Conservation (phyloP, 2,888 invertebrate genomes). For the Scaptomyza cyrtandrae region DNA sequence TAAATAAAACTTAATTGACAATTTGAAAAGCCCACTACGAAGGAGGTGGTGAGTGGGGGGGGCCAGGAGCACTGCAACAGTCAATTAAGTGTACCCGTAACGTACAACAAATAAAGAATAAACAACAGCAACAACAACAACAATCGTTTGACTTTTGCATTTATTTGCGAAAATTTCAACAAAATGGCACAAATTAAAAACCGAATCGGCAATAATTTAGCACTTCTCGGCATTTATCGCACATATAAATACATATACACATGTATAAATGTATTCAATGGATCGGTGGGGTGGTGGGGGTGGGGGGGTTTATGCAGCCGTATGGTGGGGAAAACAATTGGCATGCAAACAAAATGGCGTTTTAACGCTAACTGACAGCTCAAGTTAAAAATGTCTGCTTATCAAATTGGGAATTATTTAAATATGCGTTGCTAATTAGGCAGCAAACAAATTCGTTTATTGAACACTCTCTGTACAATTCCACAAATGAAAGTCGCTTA, state of each 20-base stretch:
- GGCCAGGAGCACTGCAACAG: conserved; percentile 59
- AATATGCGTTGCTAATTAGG: conserved; percentile 81
- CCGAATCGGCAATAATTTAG: conserved; percentile 79
- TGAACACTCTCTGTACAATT: conserved; percentile 35
- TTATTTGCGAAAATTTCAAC: conserved; percentile 67
- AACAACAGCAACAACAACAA: conserved; percentile 35
- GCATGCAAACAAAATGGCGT: conserved; percentile 76
- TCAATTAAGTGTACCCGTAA: conserved; percentile 66
- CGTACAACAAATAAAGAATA: conserved; percentile 40
- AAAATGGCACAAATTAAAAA: conserved; percentile 77
- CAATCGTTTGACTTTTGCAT: conserved; percentile 69
- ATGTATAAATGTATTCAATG: not conserved
- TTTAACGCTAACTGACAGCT: conserved; percentile 80
- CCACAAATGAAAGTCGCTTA: conserved; percentile 21
- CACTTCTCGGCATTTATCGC: conserved; percentile 70
- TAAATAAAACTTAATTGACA: conserved; percentile 82
- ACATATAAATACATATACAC: conserved; percentile 3
- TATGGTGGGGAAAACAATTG: conserved; percentile 28
- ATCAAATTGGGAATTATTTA: conserved; percentile 81
- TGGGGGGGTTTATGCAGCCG: not conserved
- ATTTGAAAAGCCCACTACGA: conserved; percentile 65
- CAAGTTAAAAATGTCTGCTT: conserved; percentile 82
- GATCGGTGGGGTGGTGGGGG: too few relatives aligned
- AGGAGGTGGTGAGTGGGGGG: not conserved
- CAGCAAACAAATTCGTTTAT: conserved; percentile 73